Evolutionary conservation across 2,888 invertebrate genomes (phyloP), one percentile per base, ranked within the genome.

Genomic region (Reticulitermes lucifugus): DNA sequence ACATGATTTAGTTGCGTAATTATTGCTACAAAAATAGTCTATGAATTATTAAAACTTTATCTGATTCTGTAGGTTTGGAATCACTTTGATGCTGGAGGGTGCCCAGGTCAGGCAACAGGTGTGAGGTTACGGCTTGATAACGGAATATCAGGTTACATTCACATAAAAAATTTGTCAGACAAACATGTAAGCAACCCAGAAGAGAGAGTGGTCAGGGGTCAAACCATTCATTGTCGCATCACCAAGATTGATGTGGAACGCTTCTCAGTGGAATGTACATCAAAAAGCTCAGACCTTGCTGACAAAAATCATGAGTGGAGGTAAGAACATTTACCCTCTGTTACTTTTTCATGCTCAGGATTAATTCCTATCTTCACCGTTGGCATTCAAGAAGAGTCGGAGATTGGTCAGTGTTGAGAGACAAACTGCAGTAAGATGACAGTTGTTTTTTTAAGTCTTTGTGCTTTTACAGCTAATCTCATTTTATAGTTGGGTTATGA

Each of bases 191-290:
- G 95, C 18, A 98, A 98, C 91, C 99, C 99, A 0, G 96, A 97
- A 88, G 98, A 98, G 87, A 93, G 99, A 83, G 99, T 99, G 0
- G 94, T 96, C 83, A 93, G 95, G 87, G 95, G 96, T 0, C 96
- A 97, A 91, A 94, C 95, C 0, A 96, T 98, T 83, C 96, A 97
- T 90, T 96, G 97, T 88, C 93, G 99, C 60, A 95, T 99, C 87
- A 95, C 95, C n/a, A 99, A 99, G 92, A 98, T 99, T 79, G 98
- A 99, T 88, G 97, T 98, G 0, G 98, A 99, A 88, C 92, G 97
- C 84, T 99, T 99, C 90, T 95, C 96, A 0, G 96, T 98, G 0
- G 98, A 99, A 89, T 96, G 99, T 88, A 98, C 99, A 0, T 97
- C 96, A 2, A 97, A 97, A 89, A 96, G 97, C 0, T 98, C 98